phyloP scores from a whole-genome alignment of 2,797 vertebrate genomes.

The Syngnathus rostellatus region DNA sequence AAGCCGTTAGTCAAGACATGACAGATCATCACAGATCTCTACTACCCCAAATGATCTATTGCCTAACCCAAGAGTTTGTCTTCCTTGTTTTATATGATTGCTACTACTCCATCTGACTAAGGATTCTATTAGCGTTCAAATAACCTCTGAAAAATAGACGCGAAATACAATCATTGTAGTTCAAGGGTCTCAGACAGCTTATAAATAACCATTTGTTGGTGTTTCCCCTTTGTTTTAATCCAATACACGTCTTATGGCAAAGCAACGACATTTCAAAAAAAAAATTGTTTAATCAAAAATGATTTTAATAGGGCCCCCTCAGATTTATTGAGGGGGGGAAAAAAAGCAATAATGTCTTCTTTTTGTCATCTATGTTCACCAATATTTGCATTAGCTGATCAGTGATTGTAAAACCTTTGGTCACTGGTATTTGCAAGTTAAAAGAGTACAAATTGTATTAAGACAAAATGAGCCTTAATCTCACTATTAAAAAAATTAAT shows the following conservation, averaged over 20 bases:
- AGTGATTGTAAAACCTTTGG: no score
- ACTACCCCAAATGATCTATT: not conserved
- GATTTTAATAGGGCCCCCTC: no score
- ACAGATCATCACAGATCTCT: not conserved
- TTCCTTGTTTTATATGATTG: not conserved
- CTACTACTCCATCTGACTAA: not conserved
- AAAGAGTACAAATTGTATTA: no score
- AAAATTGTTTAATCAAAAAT: no score
- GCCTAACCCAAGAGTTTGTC: conserved; percentile 4
- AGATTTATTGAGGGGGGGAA: no score
- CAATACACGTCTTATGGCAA: not conserved
- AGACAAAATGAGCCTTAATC: no score
- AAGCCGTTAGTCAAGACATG: not conserved
- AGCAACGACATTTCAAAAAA: not conserved
- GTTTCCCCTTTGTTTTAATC: not conserved
- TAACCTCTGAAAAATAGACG: not conserved
- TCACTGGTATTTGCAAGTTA: no score
- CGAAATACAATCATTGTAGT: not conserved
- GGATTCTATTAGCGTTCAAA: not conserved
- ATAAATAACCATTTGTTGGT: not conserved
- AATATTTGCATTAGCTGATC: no score
- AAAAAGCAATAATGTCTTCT: no score
- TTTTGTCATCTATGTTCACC: no score
- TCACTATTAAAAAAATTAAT: no score
- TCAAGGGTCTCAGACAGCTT: no score